Evolutionary conservation across 2,113 vertebrate genomes (phyloP).

Genomic region (Callorhinus ursinus): DNA sequence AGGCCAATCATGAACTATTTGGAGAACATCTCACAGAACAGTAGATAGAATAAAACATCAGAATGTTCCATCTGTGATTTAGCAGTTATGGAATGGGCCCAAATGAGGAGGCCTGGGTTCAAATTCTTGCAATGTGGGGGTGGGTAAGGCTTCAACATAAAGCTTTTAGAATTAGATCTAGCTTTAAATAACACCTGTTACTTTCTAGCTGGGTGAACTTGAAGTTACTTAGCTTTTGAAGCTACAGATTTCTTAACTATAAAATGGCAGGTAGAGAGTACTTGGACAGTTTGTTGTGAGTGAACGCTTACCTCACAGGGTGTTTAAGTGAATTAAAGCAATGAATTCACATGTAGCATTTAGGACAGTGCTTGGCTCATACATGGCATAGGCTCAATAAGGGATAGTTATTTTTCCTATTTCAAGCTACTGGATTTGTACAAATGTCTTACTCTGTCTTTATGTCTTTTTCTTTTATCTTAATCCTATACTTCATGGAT

Average conservation of each 20-base stretch:
- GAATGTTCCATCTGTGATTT: not conserved
- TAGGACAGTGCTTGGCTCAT: not conserved
- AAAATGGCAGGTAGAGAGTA: not conserved
- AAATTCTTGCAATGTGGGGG: not conserved
- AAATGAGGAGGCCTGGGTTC: not conserved
- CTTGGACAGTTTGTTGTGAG: not conserved
- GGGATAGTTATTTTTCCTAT: not conserved
- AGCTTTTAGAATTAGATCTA: not conserved
- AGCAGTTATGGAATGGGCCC: not conserved
- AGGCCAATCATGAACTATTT: not conserved
- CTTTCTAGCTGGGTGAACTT: not conserved
- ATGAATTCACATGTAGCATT: not conserved
- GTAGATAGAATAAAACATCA: not conserved
- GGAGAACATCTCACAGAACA: not conserved
- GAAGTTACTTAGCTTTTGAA: not conserved
- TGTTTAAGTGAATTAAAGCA: slow-evolving; percentile 14
- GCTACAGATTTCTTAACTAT: not conserved
- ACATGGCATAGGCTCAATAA: not conserved
- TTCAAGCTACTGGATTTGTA: not conserved
- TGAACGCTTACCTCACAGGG: not conserved
- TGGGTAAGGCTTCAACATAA: not conserved
- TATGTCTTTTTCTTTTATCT: not conserved
- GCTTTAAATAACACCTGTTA: not conserved
- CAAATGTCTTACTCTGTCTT: not conserved
- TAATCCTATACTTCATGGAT: not conserved